phyloP scores from a whole-genome alignment of 2,888 invertebrate species.

The Mythimna lalbum region DNA sequence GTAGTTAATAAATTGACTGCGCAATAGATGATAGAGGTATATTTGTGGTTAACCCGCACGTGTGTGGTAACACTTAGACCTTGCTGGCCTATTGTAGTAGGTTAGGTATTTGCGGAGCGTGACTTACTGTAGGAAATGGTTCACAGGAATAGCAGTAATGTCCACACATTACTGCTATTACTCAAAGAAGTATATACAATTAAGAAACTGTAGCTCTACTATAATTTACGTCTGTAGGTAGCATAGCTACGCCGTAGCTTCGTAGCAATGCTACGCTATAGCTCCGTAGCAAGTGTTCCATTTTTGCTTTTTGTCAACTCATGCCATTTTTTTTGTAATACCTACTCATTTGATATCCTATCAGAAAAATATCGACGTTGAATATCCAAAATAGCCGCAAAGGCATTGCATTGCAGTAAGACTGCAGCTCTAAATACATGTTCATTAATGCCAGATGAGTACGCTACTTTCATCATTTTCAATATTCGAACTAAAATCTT shows the following conservation, averaged over 20 bases:
- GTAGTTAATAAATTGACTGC: neutral
- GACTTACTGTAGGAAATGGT: neutral
- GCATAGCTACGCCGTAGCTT: neutral
- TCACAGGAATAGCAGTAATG: neutral
- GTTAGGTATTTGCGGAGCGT: no score
- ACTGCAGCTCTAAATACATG: neutral
- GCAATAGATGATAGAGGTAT: neutral
- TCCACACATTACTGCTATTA: neutral
- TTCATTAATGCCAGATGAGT: neutral
- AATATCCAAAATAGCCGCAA: neutral
- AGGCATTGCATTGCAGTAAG: neutral
- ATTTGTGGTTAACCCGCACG: neutral
- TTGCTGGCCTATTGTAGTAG: neutral
- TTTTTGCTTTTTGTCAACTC: neutral
- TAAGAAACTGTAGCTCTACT: neutral
- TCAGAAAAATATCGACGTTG: neutral
- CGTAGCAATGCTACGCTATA: constrained; percentile 1
- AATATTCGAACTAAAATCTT: constrained; percentile 26
- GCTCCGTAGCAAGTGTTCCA: neutral
- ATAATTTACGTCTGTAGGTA: neutral
- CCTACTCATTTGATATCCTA: neutral
- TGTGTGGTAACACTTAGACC: neutral
- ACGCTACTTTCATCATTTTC: neutral
- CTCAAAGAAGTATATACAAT: neutral
- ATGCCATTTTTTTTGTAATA: no score